These are phyloP conservation scores for Callocephalon fimbriatum DNA, from an alignment of 2,113 vertebrate genomes.

Conservation along the genomic window DNA sequence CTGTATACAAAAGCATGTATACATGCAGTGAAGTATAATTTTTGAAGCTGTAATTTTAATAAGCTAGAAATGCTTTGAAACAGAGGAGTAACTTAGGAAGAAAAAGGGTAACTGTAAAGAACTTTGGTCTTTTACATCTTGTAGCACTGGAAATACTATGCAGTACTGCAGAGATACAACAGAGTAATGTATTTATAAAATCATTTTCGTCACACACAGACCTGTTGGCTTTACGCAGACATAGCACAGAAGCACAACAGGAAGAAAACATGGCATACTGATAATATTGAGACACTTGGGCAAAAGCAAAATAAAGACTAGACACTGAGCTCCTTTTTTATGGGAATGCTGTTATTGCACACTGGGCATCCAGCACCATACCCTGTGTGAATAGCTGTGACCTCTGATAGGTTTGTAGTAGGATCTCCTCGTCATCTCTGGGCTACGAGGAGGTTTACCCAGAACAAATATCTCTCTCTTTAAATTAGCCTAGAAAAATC, in stretches of 20 bases:
- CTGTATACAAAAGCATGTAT: not conserved
- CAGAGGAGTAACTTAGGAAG: not conserved
- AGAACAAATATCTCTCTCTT: conserved; percentile 86
- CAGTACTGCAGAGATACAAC: not conserved
- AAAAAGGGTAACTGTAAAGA: not conserved
- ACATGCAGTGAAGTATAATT: not conserved
- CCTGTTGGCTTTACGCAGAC: conserved; percentile 31
- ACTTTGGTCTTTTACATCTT: not conserved
- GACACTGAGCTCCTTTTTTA: conserved; percentile 20
- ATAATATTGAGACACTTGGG: not conserved
- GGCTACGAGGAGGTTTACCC: conserved; percentile 96
- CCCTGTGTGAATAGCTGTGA: conserved; percentile 86
- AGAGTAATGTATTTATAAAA: not conserved
- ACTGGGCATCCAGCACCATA: conserved; percentile 81
- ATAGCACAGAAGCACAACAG: conserved; percentile 20
- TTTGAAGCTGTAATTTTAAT: not conserved
- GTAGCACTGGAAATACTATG: conserved; percentile 58
- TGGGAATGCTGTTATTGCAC: conserved; percentile 16
- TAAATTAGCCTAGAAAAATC: conserved; percentile 88
- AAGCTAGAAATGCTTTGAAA: not conserved
- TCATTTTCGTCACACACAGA: not conserved
- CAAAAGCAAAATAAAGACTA: not conserved
- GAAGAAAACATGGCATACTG: not conserved
- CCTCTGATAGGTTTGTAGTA: conserved; percentile 86
- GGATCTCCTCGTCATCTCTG: conserved; percentile 88